These are phyloP conservation scores for Chionoecetes opilio DNA, from an alignment of 1,140 invertebrate species.

Conservation along the genomic window DNA sequence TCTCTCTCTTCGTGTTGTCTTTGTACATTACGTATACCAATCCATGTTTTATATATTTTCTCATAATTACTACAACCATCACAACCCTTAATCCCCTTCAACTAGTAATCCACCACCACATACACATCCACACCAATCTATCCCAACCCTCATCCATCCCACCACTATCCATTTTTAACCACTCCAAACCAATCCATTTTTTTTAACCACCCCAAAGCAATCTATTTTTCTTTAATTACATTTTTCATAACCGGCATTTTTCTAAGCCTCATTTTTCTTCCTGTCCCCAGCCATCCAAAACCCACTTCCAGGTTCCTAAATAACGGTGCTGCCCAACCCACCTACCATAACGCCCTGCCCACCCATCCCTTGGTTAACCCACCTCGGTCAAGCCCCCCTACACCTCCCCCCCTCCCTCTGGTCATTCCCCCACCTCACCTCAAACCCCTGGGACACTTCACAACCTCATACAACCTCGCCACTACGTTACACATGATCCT, in stretches of 20 bases:
- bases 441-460: background rate
- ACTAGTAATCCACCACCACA: no score
- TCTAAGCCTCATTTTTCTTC: no score
- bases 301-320: no score
- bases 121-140: no score
- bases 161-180: background rate
- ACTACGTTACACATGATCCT: background rate
- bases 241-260: background rate
- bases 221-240: background rate
- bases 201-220: no score
- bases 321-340: background rate
- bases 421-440: background rate
- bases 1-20: background rate
- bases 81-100: no score
- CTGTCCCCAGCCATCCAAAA: no score
- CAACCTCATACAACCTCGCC: background rate
- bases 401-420: background rate
- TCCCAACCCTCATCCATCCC: no score
- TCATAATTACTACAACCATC: no score
- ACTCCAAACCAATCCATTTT: background rate
- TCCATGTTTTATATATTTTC: background rate
- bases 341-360: background rate
- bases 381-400: background rate
- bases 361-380: background rate
- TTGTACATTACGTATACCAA: background rate